Base-by-base conservation (phyloP, 2,888 invertebrate genomes). In the Julus scandinavius region DNA sequence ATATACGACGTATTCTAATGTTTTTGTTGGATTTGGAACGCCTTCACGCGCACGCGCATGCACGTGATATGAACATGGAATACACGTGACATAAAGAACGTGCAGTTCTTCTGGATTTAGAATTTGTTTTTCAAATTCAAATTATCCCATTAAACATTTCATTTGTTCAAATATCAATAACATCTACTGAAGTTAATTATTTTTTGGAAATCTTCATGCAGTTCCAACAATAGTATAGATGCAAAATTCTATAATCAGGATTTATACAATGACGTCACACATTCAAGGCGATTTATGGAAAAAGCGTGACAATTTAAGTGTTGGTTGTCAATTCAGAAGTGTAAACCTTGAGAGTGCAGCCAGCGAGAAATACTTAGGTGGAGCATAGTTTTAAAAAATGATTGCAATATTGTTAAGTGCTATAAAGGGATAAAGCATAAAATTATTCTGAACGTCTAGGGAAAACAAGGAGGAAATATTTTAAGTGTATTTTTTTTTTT, bases 381-480 rank as follows among this genome's bases (percentile, higher is more conserved):
- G 72, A 29, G 72, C 7, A 72, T 29, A 29, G 11, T 72, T 72
- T 72, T 72, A 11, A 29, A 72, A 72, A 1, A 50, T 50, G 4
- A 13, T 13, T 11, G 72, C 72, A 72, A 29, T 11, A 72, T 72
- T 72, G 29, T 5, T 20, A 72, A n/a, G 72, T 72, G 20, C 13
- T 29, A 72, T 58, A 50, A 13, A 72, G 72, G 72, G 72, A 72
- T n/a, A 72, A 72, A 5, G 72, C 29, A 72, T 72, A 29, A n/a
- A 58, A 11, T 72, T 72, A 72, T 72, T 11, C 13, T 72, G 72
- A 29, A 29, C 9, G 6, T 29, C 11, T 72, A 72, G 29, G 72
- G 29, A 72, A 63, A 29, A 72, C 29, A 29, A 72, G n/a, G 72
- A 72, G 72, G 72, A 72, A 72, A 72, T 72, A 11, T 72, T 72